Evolutionary conservation across 2,888 invertebrate genomes (phyloP).

Genomic region (Coelopa pilipes): DNA sequence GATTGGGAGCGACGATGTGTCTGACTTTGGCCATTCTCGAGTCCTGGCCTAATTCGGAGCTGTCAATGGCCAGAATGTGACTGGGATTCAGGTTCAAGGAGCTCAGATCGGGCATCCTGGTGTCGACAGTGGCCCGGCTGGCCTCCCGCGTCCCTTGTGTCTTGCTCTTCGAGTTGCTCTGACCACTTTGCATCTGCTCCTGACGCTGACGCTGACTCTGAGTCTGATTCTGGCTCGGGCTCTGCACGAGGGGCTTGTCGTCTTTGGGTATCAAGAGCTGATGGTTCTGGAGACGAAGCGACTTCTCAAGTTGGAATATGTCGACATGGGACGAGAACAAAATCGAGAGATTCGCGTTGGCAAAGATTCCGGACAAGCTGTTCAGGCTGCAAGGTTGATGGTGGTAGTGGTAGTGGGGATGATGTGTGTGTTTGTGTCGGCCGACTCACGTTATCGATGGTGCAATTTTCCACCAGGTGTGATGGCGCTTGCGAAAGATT

Average conservation of each 20-base stretch:
- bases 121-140: not conserved
- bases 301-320: conserved; percentile 50
- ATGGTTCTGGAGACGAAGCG: conserved; percentile 47
- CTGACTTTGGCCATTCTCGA: conserved; percentile 17
- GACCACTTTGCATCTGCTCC: not conserved
- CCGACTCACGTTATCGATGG: conserved; percentile 57
- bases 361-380: conserved; percentile 55
- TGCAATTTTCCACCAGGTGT: conserved; percentile 57
- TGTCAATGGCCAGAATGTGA: conserved; percentile 47
- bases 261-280: conserved; percentile 49
- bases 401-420: too few relatives aligned
- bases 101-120: conserved; percentile 17
- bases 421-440: too few relatives aligned
- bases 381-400: conserved; percentile 49
- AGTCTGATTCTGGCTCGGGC: not conserved
- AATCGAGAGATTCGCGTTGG: conserved; percentile 57
- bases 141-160: too few relatives aligned
- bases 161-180: too few relatives aligned
- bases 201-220: too few relatives aligned
- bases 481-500: conserved; percentile 55
- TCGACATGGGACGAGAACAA: conserved; percentile 58
- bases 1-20: not conserved
- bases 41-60: conserved; percentile 28
- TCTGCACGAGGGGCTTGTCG: conserved; percentile 20
- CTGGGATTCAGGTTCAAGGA: conserved; percentile 40